Percentiles rank a stretch among this genome's conserved stretches.
Conservation (phyloP, 2,113 vertebrate species). For the Limnothrissa miodon region DNA sequence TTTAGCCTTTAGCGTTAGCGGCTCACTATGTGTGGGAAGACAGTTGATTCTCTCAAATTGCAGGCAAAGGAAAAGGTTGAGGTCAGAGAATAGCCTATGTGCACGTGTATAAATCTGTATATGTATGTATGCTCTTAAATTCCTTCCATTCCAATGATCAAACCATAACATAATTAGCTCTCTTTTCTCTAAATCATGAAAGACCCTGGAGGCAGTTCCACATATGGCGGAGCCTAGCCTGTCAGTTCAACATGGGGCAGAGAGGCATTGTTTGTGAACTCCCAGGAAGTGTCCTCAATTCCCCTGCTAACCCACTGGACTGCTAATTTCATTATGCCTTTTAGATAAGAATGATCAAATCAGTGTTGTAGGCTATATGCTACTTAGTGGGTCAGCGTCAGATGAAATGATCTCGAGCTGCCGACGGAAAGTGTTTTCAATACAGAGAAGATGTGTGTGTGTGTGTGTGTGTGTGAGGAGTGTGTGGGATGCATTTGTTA, state of each 20-base stretch:
- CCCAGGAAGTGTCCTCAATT: constrained; percentile 12
- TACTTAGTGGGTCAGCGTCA: background rate
- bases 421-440: background rate
- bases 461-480: background rate
- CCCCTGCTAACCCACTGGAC: background rate
- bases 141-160: constrained; percentile 28
- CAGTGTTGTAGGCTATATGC: background rate
- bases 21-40: background rate
- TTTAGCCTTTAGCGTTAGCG: background rate
- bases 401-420: background rate
- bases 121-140: constrained; percentile 8
- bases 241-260: constrained; percentile 1
- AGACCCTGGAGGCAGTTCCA: background rate
- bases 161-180: constrained; percentile 27
- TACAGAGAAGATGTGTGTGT: background rate
- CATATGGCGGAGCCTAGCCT: background rate
- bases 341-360: background rate
- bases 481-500: background rate
- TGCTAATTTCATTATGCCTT: constrained; percentile 13
- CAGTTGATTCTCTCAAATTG: background rate
- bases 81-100: constrained; percentile 16
- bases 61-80: background rate
- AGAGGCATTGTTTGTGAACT: constrained; percentile 8
- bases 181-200: constrained; percentile 9
- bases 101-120: background rate